Conservation (phyloP, 1,140 invertebrate species). For the Stegodyphus mimosarum region DNA sequence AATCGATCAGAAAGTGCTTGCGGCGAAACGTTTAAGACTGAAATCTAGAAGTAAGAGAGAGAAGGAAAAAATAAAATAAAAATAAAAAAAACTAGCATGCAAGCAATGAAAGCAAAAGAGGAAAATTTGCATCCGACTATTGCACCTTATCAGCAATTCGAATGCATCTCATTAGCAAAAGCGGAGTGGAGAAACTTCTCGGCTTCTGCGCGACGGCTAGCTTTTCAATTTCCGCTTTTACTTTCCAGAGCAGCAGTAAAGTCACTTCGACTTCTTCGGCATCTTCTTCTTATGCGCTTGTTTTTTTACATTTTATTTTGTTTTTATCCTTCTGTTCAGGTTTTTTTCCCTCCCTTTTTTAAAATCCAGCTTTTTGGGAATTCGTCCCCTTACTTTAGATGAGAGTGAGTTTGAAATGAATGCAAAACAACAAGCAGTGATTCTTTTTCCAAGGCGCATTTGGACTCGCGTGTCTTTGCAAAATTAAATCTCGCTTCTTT, state of each 20-base stretch:
- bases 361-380: neutral
- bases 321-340: neutral
- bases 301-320: too few species aligned
- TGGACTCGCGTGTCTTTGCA: too few species aligned
- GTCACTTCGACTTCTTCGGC: constrained; percentile 9
- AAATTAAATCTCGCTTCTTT: too few species aligned
- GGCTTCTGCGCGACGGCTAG: constrained; percentile 2
- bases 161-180: constrained; percentile 49
- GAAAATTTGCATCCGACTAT: constrained; percentile 50
- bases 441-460: too few species aligned
- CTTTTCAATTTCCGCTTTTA: constrained; percentile 57
- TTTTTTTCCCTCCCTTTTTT: constrained; percentile 1
- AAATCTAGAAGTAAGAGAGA: neutral
- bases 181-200: neutral
- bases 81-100: neutral
- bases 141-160: constrained; percentile 45
- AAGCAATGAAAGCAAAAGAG: constrained; percentile 4
- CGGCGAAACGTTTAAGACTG: neutral
- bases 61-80: neutral
- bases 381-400: constrained; percentile 12
- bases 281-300: too few species aligned
- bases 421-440: neutral
- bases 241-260: constrained; percentile 1
- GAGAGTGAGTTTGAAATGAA: constrained; percentile 26
- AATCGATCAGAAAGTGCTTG: neutral